A percentile compares a stretch with the other conserved stretches of the same genome.
Conservation (phyloP, 2,113 vertebrate species). For the Dendrocopos noguchii region DNA sequence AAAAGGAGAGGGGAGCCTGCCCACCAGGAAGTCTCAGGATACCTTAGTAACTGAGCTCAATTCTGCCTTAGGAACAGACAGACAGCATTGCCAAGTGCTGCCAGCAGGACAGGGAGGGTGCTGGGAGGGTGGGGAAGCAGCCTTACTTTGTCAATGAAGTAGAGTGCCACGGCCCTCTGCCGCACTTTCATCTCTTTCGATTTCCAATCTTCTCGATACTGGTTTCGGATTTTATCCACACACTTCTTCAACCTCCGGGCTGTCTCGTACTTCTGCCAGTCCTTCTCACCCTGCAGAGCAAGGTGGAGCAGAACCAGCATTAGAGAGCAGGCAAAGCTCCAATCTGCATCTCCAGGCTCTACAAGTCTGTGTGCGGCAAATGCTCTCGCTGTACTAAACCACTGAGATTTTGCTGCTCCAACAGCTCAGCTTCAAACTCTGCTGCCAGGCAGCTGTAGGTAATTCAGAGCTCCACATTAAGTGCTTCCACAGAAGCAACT, state of each 20-base stretch:
- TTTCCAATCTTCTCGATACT: conserved; percentile 96
- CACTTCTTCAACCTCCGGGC: conserved; percentile 93
- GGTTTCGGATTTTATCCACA: conserved; percentile 89
- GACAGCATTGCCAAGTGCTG: background rate
- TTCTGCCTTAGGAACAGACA: background rate
- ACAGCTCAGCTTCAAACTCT: background rate
- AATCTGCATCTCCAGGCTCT: background rate
- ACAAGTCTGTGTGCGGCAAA: background rate
- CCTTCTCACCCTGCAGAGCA: conserved; percentile 89
- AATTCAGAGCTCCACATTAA: conserved; percentile 46
- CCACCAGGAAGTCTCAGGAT: conserved; percentile 15
- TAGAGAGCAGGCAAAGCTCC: background rate
- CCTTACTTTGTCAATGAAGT: conserved; percentile 95
- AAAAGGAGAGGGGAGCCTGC: background rate
- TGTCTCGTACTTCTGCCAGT: conserved; percentile 98
- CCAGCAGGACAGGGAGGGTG: background rate
- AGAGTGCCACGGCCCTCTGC: conserved; percentile 93
- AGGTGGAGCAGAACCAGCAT: background rate
- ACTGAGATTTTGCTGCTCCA: background rate
- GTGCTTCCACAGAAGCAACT: conserved; percentile 8
- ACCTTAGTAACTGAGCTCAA: background rate
- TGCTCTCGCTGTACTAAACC: background rate
- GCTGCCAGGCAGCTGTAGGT: conserved; percentile 44
- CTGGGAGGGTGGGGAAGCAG: background rate
- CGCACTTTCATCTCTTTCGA: conserved; percentile 97